Evolutionary conservation across 2,888 invertebrate species (phyloP).

Genomic region (Tiphia femorata): DNA sequence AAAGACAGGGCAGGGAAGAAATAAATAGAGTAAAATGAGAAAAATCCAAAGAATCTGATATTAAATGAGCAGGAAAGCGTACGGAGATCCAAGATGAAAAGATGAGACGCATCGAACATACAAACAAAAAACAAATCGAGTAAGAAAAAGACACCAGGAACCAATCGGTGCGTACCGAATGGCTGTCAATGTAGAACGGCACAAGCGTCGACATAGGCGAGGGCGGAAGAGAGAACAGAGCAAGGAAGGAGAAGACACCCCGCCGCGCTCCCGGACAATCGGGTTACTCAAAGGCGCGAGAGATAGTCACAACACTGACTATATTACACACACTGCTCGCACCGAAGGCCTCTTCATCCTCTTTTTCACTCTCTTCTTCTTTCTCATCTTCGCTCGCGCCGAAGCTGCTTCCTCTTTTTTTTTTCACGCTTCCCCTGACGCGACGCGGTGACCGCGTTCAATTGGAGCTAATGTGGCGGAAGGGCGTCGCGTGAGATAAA

Average conservation of each 20-base stretch:
- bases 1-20: slow-evolving; percentile 23
- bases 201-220: neutral
- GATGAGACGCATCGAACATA: no score
- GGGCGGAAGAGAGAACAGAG: neutral
- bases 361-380: slow-evolving; percentile 21
- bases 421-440: slow-evolving; percentile 14
- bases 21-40: no score
- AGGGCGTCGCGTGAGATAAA: slow-evolving; percentile 9
- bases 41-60: no score
- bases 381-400: slow-evolving; percentile 7
- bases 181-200: neutral
- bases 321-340: slow-evolving; percentile 26
- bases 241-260: neutral
- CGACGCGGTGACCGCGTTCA: slow-evolving; percentile 40
- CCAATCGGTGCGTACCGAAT: no score
- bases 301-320: slow-evolving; percentile 42
- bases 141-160: no score
- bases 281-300: slow-evolving; percentile 11
- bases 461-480: slow-evolving; percentile 44
- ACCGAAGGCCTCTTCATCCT: slow-evolving; percentile 1
- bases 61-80: no score
- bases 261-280: slow-evolving; percentile 15
- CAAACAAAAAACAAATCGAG: no score
- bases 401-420: slow-evolving; percentile 26
- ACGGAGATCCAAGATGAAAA: no score